phyloP scores from a whole-genome alignment of 2,113 vertebrate species.

The Balaenoptera acutorostrata region DNA sequence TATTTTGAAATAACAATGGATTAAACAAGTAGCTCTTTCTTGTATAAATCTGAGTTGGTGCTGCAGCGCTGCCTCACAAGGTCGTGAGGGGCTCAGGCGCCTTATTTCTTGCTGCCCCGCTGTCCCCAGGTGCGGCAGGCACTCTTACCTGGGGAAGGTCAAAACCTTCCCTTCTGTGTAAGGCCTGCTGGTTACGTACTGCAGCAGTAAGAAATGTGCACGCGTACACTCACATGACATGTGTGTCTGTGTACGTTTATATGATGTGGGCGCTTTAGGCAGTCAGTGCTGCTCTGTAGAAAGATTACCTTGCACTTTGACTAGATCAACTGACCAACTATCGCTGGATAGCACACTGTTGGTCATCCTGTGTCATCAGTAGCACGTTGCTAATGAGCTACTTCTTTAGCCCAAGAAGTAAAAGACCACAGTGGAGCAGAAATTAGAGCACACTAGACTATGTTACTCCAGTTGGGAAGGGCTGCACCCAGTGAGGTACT shows the following conservation, averaged over 20 bases:
- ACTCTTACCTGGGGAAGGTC: background rate
- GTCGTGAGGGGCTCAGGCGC: background rate
- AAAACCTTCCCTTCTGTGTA: background rate
- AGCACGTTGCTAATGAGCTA: too few relatives aligned
- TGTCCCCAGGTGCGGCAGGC: background rate
- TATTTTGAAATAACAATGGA: background rate
- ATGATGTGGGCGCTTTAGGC: background rate
- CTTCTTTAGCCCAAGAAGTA: background rate
- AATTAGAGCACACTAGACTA: background rate
- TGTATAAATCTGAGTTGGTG: background rate
- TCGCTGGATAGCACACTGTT: too few relatives aligned
- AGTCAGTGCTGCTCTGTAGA: background rate
- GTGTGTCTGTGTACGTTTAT: background rate
- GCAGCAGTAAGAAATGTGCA: background rate
- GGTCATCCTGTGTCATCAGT: background rate
- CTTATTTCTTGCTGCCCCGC: background rate
- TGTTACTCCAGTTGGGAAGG: accelerated
- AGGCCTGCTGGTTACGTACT: background rate
- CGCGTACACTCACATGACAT: too few relatives aligned
- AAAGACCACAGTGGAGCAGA: background rate
- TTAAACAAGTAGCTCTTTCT: background rate
- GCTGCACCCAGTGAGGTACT: background rate
- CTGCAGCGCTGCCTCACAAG: background rate
- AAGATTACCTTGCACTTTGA: background rate
- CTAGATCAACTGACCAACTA: background rate